Evolutionary conservation across 2,797 vertebrate species (phyloP).

Genomic region (Meda fulgida): DNA sequence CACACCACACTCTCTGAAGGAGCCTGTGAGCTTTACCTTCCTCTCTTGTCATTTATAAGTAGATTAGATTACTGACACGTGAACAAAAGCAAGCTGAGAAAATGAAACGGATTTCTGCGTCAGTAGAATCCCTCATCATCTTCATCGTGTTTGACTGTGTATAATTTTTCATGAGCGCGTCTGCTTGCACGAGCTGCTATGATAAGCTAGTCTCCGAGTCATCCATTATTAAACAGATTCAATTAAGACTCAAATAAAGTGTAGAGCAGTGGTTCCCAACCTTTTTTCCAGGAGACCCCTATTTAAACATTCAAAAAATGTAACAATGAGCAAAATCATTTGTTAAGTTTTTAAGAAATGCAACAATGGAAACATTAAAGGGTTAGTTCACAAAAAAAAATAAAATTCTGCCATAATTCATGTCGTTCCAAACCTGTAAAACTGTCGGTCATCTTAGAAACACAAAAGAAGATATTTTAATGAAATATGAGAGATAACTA

Average conservation of each 20-base stretch:
- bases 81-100: slow-evolving; percentile 39
- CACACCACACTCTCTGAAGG: slow-evolving; percentile 14
- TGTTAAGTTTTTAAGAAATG: no score
- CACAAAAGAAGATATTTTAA: background rate
- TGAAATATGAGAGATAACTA: background rate
- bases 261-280: background rate
- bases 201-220: slow-evolving; percentile 38
- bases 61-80: slow-evolving; percentile 66
- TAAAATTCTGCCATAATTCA: background rate
- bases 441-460: background rate
- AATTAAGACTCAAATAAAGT: slow-evolving; percentile 24
- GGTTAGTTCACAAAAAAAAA: background rate
- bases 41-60: slow-evolving; percentile 63
- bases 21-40: slow-evolving; percentile 55
- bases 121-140: slow-evolving; percentile 37
- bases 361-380: no score
- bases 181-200: slow-evolving; percentile 26
- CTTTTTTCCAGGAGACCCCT: background rate
- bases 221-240: slow-evolving; percentile 46
- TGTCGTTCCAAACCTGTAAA: background rate
- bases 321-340: no score
- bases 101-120: slow-evolving; percentile 40
- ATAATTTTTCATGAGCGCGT: slow-evolving; percentile 36
- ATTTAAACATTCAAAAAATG: no score
- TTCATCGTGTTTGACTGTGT: slow-evolving; percentile 32